Conservation (phyloP, 1,140 invertebrate genomes). For the Trichogramma pretiosum region DNA sequence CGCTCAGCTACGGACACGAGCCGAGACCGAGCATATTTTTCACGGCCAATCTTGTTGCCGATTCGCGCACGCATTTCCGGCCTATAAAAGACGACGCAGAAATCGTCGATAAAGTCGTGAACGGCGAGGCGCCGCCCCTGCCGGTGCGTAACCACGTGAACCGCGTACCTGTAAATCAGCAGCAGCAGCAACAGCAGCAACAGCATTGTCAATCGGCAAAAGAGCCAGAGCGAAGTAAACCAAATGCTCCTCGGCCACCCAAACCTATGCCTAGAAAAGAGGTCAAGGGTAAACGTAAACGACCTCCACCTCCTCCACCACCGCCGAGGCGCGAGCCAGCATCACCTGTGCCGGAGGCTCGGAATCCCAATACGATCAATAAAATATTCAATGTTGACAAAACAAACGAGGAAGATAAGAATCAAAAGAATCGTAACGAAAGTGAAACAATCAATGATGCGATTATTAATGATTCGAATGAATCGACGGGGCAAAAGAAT, state of each 20-base stretch:
- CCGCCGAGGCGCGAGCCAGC: conserved; percentile 25
- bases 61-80: conserved; percentile 36
- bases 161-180: conserved; percentile 28
- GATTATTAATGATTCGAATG: no score
- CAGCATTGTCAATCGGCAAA: neutral
- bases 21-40: conserved; percentile 32
- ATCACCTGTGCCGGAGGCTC: conserved; percentile 8
- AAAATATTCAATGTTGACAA: no score
- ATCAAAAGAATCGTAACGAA: neutral
- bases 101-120: conserved; percentile 35
- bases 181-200: neutral
- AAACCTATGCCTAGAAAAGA: conserved; percentile 39
- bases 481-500: conserved; percentile 14
- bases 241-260: conserved; percentile 28
- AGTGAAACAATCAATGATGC: neutral
- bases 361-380: no score
- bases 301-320: conserved; percentile 43
- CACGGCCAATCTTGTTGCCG: conserved; percentile 33
- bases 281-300: conserved; percentile 34
- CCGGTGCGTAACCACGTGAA: conserved; percentile 35
- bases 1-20: conserved; percentile 46
- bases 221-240: neutral
- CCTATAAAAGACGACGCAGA: conserved; percentile 36
- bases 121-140: conserved; percentile 27
- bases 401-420: neutral